Conservation (phyloP, 2,797 vertebrate genomes). For the Chromobotia macracanthus region DNA sequence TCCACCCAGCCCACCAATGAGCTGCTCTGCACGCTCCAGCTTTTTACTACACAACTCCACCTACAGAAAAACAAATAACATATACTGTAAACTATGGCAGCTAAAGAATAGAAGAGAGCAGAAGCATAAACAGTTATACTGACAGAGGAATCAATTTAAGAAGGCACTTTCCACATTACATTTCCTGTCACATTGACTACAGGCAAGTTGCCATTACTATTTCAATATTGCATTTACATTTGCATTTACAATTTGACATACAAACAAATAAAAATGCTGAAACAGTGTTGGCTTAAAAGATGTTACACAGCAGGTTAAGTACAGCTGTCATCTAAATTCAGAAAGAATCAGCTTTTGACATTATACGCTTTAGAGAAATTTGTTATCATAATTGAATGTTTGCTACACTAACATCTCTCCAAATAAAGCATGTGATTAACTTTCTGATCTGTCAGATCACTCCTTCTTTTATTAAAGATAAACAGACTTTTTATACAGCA, state of each 20-base stretch:
- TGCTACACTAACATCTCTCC: constrained; percentile 15
- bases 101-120: background rate
- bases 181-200: background rate
- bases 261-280: background rate
- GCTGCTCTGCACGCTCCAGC: constrained; percentile 82
- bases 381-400: constrained; percentile 11
- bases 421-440: constrained; percentile 24
- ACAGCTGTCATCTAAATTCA: constrained; percentile 6
- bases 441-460: background rate
- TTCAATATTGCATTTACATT: background rate
- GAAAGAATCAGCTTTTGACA: background rate
- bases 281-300: constrained; percentile 12
- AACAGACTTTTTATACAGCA: background rate
- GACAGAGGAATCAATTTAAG: background rate
- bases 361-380: background rate
- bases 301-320: background rate
- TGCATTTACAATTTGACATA: constrained; percentile 5
- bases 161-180: background rate
- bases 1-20: constrained; percentile 89
- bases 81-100: background rate
- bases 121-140: background rate
- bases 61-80: constrained; percentile 61
- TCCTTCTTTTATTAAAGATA: constrained; percentile 6
- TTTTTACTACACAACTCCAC: constrained; percentile 89
- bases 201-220: background rate